These are phyloP conservation scores for Spilogale gracilis DNA, from an alignment of 2,113 vertebrate species.

Conservation along the genomic window DNA sequence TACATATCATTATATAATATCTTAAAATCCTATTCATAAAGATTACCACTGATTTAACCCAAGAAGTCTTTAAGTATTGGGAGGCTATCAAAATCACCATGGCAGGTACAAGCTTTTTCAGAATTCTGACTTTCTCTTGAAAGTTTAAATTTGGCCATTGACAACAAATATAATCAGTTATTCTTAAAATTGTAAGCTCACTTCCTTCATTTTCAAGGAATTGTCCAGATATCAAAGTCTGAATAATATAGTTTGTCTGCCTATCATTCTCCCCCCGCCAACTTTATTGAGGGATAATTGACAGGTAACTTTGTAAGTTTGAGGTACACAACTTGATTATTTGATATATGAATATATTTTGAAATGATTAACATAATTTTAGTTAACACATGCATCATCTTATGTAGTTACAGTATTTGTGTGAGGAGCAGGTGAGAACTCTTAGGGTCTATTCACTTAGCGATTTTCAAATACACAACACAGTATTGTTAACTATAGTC, in stretches of 20 bases:
- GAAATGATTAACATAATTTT: background rate
- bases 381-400: background rate
- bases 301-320: background rate
- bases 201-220: background rate
- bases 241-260: background rate
- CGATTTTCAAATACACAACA: background rate
- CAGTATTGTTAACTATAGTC: background rate
- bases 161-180: background rate
- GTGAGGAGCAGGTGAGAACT: background rate
- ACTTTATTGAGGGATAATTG: background rate
- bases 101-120: background rate
- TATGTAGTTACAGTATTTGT: background rate
- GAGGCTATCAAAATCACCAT: background rate
- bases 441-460: background rate
- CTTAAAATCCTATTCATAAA: background rate
- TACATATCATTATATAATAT: background rate
- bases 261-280: background rate
- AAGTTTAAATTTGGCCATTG: background rate
- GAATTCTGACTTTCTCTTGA: background rate
- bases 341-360: background rate
- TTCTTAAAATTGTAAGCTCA: background rate
- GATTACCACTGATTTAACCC: background rate
- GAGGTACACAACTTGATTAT: background rate
- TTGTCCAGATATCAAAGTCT: background rate
- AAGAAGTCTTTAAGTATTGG: background rate